phyloP scores from a whole-genome alignment of 1,140 invertebrate genomes.

The Drosophila arawakana region DNA sequence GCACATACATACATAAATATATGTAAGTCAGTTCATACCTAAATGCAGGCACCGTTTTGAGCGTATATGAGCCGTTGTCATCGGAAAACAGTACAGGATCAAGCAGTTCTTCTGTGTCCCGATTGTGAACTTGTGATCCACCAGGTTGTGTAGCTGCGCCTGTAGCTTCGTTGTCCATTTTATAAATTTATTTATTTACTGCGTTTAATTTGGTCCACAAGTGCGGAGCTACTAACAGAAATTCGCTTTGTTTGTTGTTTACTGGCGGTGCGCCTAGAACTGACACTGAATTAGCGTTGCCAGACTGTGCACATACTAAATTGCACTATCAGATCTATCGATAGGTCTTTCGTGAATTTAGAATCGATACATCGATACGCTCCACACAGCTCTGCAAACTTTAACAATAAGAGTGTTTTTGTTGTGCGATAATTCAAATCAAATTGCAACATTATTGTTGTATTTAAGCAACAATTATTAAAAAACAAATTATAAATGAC shows the following conservation, averaged over 20 bases:
- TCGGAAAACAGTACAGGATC: conserved; percentile 66
- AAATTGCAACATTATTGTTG: conserved; percentile 30
- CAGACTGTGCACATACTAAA: not conserved
- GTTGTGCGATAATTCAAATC: conserved; percentile 46
- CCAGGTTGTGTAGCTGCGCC: conserved; percentile 43
- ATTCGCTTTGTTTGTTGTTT: conserved; percentile 60
- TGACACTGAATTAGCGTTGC: conserved; percentile 23
- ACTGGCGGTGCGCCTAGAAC: conserved; percentile 26
- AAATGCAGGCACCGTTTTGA: conserved; percentile 82
- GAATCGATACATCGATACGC: conserved; percentile 12
- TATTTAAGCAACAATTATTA: not conserved
- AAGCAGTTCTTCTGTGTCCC: conserved; percentile 58
- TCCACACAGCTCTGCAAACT: not conserved
- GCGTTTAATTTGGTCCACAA: not conserved
- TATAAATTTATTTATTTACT: not conserved
- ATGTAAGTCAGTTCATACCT: conserved; percentile 48
- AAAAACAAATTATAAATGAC: conserved; percentile 47
- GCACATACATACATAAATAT: no score
- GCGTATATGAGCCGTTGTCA: conserved; percentile 64
- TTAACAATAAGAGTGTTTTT: conserved; percentile 22
- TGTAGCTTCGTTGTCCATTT: conserved; percentile 51
- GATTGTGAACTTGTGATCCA: conserved; percentile 22
- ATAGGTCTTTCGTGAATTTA: not conserved
- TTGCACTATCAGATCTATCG: not conserved
- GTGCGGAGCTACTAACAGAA: conserved; percentile 35